A percentile compares a stretch with the other conserved stretches of the same genome.
phyloP scores from a whole-genome alignment of 2,888 invertebrate genomes.

The Aproaerema taeniolella region DNA sequence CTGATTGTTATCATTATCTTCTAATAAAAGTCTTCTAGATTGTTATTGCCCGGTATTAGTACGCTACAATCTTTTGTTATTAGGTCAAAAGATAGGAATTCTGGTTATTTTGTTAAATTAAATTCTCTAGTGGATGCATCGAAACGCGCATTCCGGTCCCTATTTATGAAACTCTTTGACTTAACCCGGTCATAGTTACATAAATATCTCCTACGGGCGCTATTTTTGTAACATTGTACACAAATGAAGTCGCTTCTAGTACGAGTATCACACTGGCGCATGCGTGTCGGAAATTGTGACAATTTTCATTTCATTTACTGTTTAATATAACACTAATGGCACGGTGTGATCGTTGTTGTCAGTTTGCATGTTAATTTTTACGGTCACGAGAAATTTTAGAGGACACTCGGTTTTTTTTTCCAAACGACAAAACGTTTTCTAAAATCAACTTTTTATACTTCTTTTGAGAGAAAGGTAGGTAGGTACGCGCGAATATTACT shows the following conservation, averaged over 20 bases:
- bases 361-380: neutral
- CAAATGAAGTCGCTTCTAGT: conserved; percentile 51
- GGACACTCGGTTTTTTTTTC: too few relatives aligned
- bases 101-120: conserved; percentile 12
- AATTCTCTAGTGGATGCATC: conserved; percentile 4
- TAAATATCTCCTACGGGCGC: conserved; percentile 63
- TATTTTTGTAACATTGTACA: conserved; percentile 62
- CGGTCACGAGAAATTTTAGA: too few relatives aligned
- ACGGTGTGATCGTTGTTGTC: conserved; percentile 1
- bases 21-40: neutral
- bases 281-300: conserved; percentile 29
- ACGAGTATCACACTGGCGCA: conserved; percentile 22
- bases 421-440: too few relatives aligned
- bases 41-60: neutral
- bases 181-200: conserved; percentile 72
- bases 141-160: conserved; percentile 29
- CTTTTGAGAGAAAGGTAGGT: neutral
- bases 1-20: neutral
- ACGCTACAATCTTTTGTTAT: neutral
- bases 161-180: conserved; percentile 53
- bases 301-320: conserved; percentile 13
- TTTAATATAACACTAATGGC: neutral
- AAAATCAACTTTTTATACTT: too few relatives aligned
- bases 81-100: neutral
- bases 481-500: neutral